These are phyloP conservation scores for Ophonus ardosiacus DNA, from an alignment of 2,888 invertebrate species.

Conservation along the genomic window DNA sequence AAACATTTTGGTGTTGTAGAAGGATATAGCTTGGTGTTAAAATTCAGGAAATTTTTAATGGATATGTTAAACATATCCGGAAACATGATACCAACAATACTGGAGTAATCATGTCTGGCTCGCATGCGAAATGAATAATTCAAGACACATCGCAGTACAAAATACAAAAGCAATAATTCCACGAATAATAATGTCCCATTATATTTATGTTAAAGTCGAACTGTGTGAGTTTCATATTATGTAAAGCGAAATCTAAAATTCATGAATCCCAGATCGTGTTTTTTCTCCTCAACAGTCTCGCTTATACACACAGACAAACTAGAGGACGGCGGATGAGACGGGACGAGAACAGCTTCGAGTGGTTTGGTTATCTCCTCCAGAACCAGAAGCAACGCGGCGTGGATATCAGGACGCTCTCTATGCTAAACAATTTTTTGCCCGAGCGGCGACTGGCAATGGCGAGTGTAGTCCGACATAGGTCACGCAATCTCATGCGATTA, in stretches of 20 bases:
- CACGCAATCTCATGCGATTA: constrained; percentile 69
- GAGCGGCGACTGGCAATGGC: constrained; percentile 56
- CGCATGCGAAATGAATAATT: constrained; percentile 54
- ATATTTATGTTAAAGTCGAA: constrained; percentile 64
- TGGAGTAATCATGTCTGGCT: constrained; percentile 19
- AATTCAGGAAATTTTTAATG: constrained; percentile 33
- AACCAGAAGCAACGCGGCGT: background rate
- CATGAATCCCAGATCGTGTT: constrained; percentile 59
- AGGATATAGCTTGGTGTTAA: background rate
- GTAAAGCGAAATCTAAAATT: constrained; percentile 63
- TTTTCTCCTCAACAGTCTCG: constrained; percentile 55
- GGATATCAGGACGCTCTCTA: constrained; percentile 48
- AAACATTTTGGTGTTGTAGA: background rate
- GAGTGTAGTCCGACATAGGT: constrained; percentile 65
- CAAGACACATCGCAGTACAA: constrained; percentile 43
- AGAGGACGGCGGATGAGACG: constrained; percentile 20
- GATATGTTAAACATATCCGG: constrained; percentile 36
- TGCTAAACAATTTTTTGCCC: constrained; percentile 62
- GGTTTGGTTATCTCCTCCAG: background rate
- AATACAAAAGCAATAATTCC: constrained; percentile 60
- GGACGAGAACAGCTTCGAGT: background rate
- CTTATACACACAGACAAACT: constrained; percentile 44
- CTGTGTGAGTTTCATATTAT: constrained; percentile 61
- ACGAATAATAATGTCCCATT: constrained; percentile 62
- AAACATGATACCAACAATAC: constrained; percentile 37